Evolutionary conservation across 2,888 invertebrate genomes (phyloP), one percentile per base, ranked within the genome.

Genomic region (Geotrupes spiniger): DNA sequence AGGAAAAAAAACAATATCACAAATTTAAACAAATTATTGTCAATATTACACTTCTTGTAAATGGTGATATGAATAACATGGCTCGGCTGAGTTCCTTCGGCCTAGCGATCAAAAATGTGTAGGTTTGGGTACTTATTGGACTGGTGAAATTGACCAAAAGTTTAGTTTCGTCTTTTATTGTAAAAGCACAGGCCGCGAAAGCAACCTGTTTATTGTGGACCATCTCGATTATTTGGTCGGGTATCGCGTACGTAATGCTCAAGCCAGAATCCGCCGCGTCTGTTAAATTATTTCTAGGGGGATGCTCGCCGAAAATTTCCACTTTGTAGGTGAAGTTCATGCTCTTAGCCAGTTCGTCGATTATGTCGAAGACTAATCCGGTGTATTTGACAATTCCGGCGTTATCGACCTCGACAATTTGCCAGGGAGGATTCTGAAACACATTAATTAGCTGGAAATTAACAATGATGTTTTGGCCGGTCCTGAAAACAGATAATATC

Each of bases 371-470:
- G 14, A 88, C 79, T 31, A 92, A 76, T 1, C 92, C 92, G 1
- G 77, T 75, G 42, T 77, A 75, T 0, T 77, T 69, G 0, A 82
- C 72, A 11, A 14, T 68, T 0, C 84, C 85, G 1, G 79, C 76
- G 41, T 77, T 77, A 58, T 84, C 83, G 1, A 73, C 70, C 39
- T 76, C 76, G 1, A 90, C 66, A 26, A 87, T 84, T 64, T 91
- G 89, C 92, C 92, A 93, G 0, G 92, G 92, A 1, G 92, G 92
- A 73, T 88, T 89, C 92, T 93, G 66, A 56, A 78, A 71, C 33
- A 8, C 2, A 11, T 4, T 6, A 4, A 21, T 21, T n/a, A n/a
- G n/a, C n/a, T n/a, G n/a, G n/a, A n/a, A n/a, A n/a, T n/a, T n/a
- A n/a, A n/a, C n/a, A n/a, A n/a, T n/a, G n/a, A n/a, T n/a, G n/a